Evolutionary conservation across 2,797 vertebrate species (phyloP).

Genomic region (Enteromius thamalakanensis): DNA sequence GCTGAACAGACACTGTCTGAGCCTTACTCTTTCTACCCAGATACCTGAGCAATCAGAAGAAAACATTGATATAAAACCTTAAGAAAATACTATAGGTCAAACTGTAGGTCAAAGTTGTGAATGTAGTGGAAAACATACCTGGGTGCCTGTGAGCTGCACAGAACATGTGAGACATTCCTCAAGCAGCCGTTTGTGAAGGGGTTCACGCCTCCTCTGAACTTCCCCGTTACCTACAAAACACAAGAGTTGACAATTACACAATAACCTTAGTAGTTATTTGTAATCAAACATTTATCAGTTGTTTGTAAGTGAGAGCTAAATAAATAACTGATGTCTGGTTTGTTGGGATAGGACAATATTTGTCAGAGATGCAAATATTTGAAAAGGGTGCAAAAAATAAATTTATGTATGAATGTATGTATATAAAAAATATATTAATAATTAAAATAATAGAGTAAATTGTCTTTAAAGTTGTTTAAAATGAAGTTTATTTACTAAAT

Average conservation of each 20-base stretch:
- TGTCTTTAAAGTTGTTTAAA: no score
- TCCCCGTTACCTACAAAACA: conserved; percentile 88
- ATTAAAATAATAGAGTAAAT: no score
- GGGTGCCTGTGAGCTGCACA: conserved; percentile 94
- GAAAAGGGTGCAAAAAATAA: no score
- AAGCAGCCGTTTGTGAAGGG: conserved; percentile 96
- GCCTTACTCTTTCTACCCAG: conserved; percentile 85
- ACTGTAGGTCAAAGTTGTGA: neutral
- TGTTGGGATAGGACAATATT: no score
- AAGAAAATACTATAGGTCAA: neutral
- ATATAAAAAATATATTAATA: no score
- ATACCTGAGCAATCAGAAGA: conserved; percentile 76
- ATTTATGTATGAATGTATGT: no score
- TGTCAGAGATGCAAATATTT: no score
- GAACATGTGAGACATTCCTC: conserved; percentile 91
- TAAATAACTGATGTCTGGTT: no score
- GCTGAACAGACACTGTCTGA: conserved; percentile 85
- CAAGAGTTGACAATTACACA: conserved; percentile 1
- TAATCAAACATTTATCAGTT: neutral
- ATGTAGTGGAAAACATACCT: conserved; percentile 74
- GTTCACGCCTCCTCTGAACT: conserved; percentile 95
- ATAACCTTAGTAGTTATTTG: neutral
- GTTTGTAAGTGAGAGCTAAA: no score
- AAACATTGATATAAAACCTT: neutral
- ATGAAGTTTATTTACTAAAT: no score